These are phyloP conservation scores for Corapipo altera DNA, from an alignment of 2,113 vertebrate genomes.

Conservation along the genomic window DNA sequence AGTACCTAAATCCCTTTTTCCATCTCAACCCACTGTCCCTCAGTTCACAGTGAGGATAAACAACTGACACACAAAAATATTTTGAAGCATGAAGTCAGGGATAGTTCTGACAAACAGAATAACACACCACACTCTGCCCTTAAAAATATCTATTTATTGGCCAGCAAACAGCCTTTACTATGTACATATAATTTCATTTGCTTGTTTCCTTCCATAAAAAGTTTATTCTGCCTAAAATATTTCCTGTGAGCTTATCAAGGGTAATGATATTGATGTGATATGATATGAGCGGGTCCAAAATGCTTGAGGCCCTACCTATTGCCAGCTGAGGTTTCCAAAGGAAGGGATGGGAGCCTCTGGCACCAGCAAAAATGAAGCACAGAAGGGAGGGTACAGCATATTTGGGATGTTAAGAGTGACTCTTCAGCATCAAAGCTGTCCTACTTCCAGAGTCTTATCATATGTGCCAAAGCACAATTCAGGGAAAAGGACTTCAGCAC, in stretches of 20 bases:
- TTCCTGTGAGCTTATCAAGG: background rate
- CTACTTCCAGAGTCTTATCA: slow-evolving; percentile 18
- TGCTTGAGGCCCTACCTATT: background rate
- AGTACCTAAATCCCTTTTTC: background rate
- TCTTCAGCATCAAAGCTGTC: slow-evolving; percentile 59
- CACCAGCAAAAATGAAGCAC: background rate
- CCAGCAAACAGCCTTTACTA: background rate
- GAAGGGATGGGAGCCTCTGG: background rate
- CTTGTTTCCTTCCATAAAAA: background rate
- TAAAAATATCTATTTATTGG: background rate
- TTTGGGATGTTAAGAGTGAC: slow-evolving; percentile 12
- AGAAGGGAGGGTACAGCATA: background rate
- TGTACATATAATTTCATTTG: background rate
- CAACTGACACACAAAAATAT: background rate
- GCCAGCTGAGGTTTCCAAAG: background rate
- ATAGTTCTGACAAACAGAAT: background rate
- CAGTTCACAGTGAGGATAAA: background rate
- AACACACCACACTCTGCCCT: background rate
- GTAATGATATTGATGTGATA: background rate
- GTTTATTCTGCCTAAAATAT: background rate
- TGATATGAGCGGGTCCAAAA: background rate
- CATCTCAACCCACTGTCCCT: background rate
- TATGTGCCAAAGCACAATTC: background rate
- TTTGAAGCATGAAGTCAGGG: background rate
- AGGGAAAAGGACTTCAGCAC: background rate